Evolutionary conservation across 2,797 vertebrate species (phyloP), one percentile per base, ranked within the genome.

Genomic region (Hirundo rustica): DNA sequence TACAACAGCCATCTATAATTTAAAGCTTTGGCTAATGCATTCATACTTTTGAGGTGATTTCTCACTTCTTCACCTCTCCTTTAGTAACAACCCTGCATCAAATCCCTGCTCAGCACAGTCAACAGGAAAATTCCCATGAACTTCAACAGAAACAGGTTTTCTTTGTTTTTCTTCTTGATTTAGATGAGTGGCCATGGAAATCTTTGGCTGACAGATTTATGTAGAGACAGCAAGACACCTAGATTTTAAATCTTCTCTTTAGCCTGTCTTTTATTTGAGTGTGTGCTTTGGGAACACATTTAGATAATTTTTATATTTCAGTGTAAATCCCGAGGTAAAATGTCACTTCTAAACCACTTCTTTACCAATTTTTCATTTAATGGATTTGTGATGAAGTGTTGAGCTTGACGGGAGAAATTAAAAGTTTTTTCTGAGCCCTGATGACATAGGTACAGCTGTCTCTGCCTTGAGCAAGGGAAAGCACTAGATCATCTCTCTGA

Each of bases 161-260:
- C 51, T 85, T 71, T 93, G 64, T n/a, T 91, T 95, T 89, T 74
- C 64, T 67, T 93, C 64, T 76, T 95, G 94, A 84, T 94, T 88
- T 90, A 96, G 32, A 29, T 79, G 89, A 73, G 48, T 65, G 71
- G 13, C 67, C 71, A 57, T n/a, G 38, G 77, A 93, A 96, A 81
- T 82, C 91, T 94, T 85, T 76, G 53, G 55, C 70, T 86, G 94
- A 94, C 89, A 96, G 95, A 95, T 96, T 97, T 95, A 97, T 90
- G 89, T 74, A 84, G 55, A 86, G 51, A 58, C 42, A 79, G 57
- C 17, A 82, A 95, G 91, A 91, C 48, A 79, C n/a, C 53, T 79
- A 51, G 16, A 86, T 84, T 92, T 88, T 90, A 91, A 86, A 76
- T 84, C 96, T 95, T 85, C 85, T 11, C 38, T 88, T 86, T 88